Conservation (phyloP, 2,113 vertebrate genomes). For the Nibea coibor region DNA sequence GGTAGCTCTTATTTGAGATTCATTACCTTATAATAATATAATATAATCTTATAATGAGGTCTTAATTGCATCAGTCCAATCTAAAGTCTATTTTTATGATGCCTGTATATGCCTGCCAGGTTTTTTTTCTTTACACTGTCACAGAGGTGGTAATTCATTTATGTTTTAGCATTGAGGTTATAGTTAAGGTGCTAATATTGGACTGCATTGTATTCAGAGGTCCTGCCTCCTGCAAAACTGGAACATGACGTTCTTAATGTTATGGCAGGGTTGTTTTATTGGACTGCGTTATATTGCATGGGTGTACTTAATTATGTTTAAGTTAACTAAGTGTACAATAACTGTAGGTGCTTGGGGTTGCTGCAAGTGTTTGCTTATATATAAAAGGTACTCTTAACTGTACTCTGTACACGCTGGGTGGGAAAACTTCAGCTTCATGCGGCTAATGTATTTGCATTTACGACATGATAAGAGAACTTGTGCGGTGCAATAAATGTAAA, state of each 20-base stretch:
- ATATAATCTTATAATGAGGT: not conserved
- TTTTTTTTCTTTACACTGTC: not conserved
- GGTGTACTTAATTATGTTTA: not conserved
- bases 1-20: not conserved
- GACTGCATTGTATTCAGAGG: not conserved
- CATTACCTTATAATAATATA: not conserved
- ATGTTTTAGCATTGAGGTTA: not conserved
- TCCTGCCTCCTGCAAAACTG: not conserved
- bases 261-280: not conserved
- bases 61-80: too few species aligned
- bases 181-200: not conserved
- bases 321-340: too few species aligned
- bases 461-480: conserved; percentile 10
- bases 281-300: not conserved
- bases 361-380: not conserved
- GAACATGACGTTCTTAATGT: not conserved
- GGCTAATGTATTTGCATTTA: conserved; percentile 20
- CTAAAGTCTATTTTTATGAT: not conserved
- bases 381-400: not conserved
- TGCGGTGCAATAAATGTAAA: conserved; percentile 41
- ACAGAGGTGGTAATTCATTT: not conserved
- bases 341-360: not conserved
- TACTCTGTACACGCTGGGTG: not conserved
- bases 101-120: not conserved
- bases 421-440: not conserved